Evolutionary conservation across 2,113 vertebrate genomes (phyloP), one percentile per base, ranked within the genome.

Genomic region (Propithecus coquereli): DNA sequence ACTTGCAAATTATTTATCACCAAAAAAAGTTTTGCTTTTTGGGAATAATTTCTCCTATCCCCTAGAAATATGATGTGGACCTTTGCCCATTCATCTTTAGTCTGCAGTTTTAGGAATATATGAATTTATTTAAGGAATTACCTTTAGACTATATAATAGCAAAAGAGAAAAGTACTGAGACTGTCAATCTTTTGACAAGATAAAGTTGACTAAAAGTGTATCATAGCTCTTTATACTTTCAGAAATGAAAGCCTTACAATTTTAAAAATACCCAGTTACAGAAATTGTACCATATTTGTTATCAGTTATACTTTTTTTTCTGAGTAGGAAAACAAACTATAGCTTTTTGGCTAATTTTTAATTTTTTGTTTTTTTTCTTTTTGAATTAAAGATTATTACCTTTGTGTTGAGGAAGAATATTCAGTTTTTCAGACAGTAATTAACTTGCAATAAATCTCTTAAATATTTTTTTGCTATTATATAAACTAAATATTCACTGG

Each of bases 381-480:
- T 95, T 90, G 71, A 96, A 17, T 87, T 95, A 86, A 82, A 95
- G 43, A 79, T 76, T 57, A 32, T 84, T 65, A 66, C 14, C 2
- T 87, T 95, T 90, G 37, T 96, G 45, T 80, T 96, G 43, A 97
- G 23, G 63, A 95, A 90, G 65, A 76, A 63, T 68, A 50, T 3
- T 94, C 47, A 61, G 18, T 89, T 97, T 96, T 96, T 6, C 50
- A 94, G 63, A 71, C 0, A 73, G 22, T 87, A 91, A 86, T 83
- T 91, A 94, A 52, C 66, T 92, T 93, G 68, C 20, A 92, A 13
- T 91, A 79, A 84, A 65, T 57, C 73, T 92, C 82, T 83, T 37
- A 94, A 81, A 71, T 80, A 57, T 70, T 47, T 96, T 89, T 90
- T 73, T 85, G 10, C 3, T 85, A 87, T 90, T 25, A 83, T 83